Base-by-base conservation (phyloP, 2,797 vertebrate genomes). In the Pseudopleuronectes americanus region DNA sequence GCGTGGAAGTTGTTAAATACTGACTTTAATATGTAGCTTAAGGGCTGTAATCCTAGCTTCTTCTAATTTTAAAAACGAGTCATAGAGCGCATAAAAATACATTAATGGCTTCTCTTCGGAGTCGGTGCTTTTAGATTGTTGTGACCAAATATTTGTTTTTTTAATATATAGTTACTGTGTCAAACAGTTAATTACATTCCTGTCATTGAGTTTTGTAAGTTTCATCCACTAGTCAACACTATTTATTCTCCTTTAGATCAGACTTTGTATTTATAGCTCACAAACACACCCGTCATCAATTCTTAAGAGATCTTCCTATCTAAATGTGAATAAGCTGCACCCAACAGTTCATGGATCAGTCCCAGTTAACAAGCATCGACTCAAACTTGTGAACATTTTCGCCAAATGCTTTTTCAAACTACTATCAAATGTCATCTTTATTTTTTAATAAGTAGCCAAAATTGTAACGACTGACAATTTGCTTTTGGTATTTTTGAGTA, bases 161-260 rank as follows among this genome's bases (percentile, higher is more conserved):
- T 64, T 21, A 17, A 64, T 45, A n/a, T 65, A 47, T 48, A 47
- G 13, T 55, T 74, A 14, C 48, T 52, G 22, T 45, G 43, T 77
- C 48, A 70, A 49, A 17, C 14, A 16, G 17, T 45, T 19, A 21
- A 17, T 67, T 23, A 71, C 68, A 86, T 88, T 87, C 67, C 52
- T 85, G 53, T 83, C 56, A 73, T 24, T 51, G 41, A 81, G 59
- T 59, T 84, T 85, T 77, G 23, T 80, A 83, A 67, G 67, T 75
- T 82, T 81, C 10, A 45, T 83, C 64, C 74, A 77, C 66, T 64
- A 62, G 52, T 65, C 60, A 59, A 74, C 41, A 9, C 77, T 89
- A 89, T 91, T 89, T 90, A 86, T 90, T 87, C 69, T 81, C 28
- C 33, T 59, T 66, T 60, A 64, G 52, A 83, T 58, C 54, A 61